Evolutionary conservation across 1,140 invertebrate genomes (phyloP), one percentile per base, ranked within the genome.

Genomic region (Triops longicaudatus): DNA sequence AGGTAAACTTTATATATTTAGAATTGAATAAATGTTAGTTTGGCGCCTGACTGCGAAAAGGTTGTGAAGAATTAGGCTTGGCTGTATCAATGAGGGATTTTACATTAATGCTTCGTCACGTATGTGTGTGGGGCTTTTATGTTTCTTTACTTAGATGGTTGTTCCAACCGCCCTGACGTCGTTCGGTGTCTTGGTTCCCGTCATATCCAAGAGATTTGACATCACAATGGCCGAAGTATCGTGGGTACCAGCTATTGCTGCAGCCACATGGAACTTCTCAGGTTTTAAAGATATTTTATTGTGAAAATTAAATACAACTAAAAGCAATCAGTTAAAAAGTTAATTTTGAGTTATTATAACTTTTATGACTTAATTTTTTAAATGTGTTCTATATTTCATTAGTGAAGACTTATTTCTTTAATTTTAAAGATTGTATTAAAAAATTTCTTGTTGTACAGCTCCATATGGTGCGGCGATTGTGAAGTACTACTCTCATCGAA

Each of bases 211-310:
- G 1, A 76, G 44, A n/a, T 78, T 73, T 37, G 41, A 17, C 3
- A 41, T 63, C 6, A 73, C 37, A 12, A 78, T 76, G 41, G 74
- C 78, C 1, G 74, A 74, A 72, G 74, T 78, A 10, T 78, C 78
- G 41, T 78, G 78, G 78, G 73, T 76, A n/a, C 78, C 78, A 4
- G 78, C 76, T 11, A 78, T 78, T 72, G 74, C 78, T 50, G 74
- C 43, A 1, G 75, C 74, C 50, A 73, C 76, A 0, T 76, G 76
- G 63, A 78, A 78, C 42, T 72, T 78, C 7, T 71, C 63, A 31
- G 75, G 78, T 78, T 73, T 50, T 2, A 75, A 41, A 14, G 11
- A 26, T 78, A 9, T 26, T 42, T 7, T 42, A n/a, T 78, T 72
- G 9, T 41, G 7, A 77, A 76, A 1, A 31, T 22, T 14, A n/a